Conservation (phyloP, 2,888 invertebrate species). For the Pyralis farinalis region DNA sequence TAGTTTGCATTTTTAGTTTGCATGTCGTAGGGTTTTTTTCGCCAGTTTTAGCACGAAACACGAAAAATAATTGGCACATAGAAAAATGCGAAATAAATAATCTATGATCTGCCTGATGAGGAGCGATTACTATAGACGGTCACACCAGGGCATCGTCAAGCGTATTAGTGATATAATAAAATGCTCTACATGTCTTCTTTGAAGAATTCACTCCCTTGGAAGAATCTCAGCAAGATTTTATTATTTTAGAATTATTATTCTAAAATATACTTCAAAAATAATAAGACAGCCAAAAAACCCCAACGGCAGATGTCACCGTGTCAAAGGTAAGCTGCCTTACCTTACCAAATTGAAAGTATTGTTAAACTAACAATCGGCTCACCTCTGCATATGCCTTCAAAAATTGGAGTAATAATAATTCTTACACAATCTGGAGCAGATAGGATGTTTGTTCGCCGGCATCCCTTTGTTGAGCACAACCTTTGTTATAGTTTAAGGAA, state of each 20-base stretch:
- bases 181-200: too few species aligned
- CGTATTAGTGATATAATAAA: too few species aligned
- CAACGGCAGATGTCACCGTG: constrained; percentile 46
- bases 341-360: constrained; percentile 49
- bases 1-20: too few species aligned
- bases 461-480: constrained; percentile 41
- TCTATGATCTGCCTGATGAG: too few species aligned
- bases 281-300: constrained; percentile 21
- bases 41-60: too few species aligned
- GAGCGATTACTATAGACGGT: too few species aligned
- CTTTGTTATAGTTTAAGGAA: constrained; percentile 57
- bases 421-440: constrained; percentile 67
- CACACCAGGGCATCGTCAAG: too few species aligned
- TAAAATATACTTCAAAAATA: constrained; percentile 15
- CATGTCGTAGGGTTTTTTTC: too few species aligned
- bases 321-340: constrained; percentile 40
- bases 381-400: constrained; percentile 35
- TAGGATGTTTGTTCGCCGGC: constrained; percentile 29
- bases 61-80: too few species aligned
- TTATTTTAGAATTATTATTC: constrained; percentile 2
- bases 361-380: constrained; percentile 50
- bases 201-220: too few species aligned
- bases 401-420: constrained; percentile 64
- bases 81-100: too few species aligned
- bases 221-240: too few species aligned